A percentile compares a stretch with the other conserved stretches of the same genome.
Conservation (phyloP, 2,797 vertebrate genomes). For the Falco berigora region DNA sequence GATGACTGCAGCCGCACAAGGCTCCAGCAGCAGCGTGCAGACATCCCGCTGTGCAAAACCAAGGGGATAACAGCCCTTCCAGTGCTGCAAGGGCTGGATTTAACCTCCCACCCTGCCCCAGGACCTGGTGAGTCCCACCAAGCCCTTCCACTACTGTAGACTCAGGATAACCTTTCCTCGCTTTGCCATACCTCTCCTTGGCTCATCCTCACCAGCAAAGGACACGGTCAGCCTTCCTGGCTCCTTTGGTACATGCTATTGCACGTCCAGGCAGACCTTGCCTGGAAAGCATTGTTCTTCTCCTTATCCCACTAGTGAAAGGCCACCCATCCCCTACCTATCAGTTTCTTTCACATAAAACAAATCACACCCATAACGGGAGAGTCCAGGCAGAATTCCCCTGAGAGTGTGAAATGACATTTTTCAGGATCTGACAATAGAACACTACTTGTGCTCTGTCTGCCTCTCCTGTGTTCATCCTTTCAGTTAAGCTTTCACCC, state of each 20-base stretch:
- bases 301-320: not conserved
- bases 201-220: not conserved
- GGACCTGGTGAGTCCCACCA: not conserved
- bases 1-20: not conserved
- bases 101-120: rapidly evolving
- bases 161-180: not conserved
- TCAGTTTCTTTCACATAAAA: not conserved
- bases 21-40: not conserved
- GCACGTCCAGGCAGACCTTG: not conserved
- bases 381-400: conserved; percentile 53
- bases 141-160: not conserved
- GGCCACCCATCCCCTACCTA: not conserved
- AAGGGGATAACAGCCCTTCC: not conserved
- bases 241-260: not conserved
- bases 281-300: not conserved
- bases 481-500: conserved; percentile 24
- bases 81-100: not conserved
- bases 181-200: not conserved
- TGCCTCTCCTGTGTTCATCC: conserved; percentile 31
- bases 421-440: conserved; percentile 48
- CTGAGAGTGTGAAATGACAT: conserved; percentile 51
- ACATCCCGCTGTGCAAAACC: not conserved
- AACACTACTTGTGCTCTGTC: conserved; percentile 17
- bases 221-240: not conserved
- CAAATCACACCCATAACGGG: conserved; percentile 23